Evolutionary conservation across 2,797 vertebrate species (phyloP), one percentile per base, ranked within the genome.

Genomic region (Enteromius trimaculatus): DNA sequence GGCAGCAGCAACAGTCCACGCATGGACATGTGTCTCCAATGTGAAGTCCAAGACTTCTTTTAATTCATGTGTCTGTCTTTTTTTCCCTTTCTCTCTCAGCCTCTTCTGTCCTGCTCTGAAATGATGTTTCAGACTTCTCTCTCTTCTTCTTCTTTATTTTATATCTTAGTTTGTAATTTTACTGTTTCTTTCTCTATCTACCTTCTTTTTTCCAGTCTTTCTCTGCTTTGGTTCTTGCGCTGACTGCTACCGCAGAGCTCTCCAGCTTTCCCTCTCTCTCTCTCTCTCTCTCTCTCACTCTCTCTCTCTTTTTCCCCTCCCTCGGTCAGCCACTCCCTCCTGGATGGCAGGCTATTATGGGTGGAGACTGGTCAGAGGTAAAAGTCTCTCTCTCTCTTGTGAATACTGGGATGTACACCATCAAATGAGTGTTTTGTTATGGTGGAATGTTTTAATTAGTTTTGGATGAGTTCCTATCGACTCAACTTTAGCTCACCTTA

Each of bases 21-120:
- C 87, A 88, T 88, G 80, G 87, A 80, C 72, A 74, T 82, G 53
- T 83, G 84, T 79, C 64, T 88, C 3, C 76, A 29, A 64, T 81
- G 76, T 77, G 88, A 90, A 93, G 92, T 92, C 92, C 91, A 90
- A 89, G 92, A 89, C 90, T 90, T 90, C 91, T 90, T 83, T 62
- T 51, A 62, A 78, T 29, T 53, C 10, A 76, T 77, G 88, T 89
- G 90, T 88, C 66, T 89, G 89, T 77, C 74, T 88, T 55, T 82
- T 77, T 13, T 58, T 10, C 2, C 17, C n/a, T 79, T 51, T 66
- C 47, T 66, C 11, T 17, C 42, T 39, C 29, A 6, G 21, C 37
- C 9, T 83, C 53, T 62, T 77, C 64, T 78, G 39, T 77, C 29
- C 75, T 47, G 9, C 14, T n/a, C 39, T 62, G 9, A 62, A 78